Evolutionary conservation across 2,113 vertebrate species (phyloP), one percentile per base, ranked within the genome.

Genomic region (Bufo bufo): DNA sequence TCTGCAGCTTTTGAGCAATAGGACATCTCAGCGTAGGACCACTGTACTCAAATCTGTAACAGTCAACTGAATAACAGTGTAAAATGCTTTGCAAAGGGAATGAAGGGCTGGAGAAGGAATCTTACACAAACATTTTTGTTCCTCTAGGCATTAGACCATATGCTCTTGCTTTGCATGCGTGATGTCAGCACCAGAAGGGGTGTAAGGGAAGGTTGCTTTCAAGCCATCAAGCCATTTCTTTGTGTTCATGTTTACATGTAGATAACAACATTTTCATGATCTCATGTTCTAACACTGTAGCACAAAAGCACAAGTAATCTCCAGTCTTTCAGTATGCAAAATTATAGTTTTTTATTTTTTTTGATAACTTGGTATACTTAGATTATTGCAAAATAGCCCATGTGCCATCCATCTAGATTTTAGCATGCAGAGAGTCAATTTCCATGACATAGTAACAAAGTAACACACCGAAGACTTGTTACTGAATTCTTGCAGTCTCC

Each of bases 141-240:
- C 71, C 88, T 92, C 91, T 89, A 91, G 92, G 89, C 87, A 16
- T 77, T 77, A 85, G 85, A 88, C 78, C 90, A 87, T 77, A 89
- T 89, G 89, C 77, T 52, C 11, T 3, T 88, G n/a, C 89, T 91
- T 89, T 66, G 65, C 33, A 83, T 89, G 84, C 85, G 90, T 91
- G 90, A 91, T 89, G 72, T 79, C 79, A 72, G 86, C 9, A 80
- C 61, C 0, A 4, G 58, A 23, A 90, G 86, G 82, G 69, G 63
- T 56, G 49, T 80, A 89, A 75, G 33, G 50, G 52, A 88, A 74
- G 63, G 69, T 17, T 16, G 63, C 33, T 45, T 65, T 84, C n/a
- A 77, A 77, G 19, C 54, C 66, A 66, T 52, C 54, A 4, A 77
- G 9, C 81, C 71, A 20, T 52, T 65, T 63, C 69, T 88, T 19